Conservation (phyloP, 1,140 invertebrate genomes). For the Teleogryllus occipitalis region DNA sequence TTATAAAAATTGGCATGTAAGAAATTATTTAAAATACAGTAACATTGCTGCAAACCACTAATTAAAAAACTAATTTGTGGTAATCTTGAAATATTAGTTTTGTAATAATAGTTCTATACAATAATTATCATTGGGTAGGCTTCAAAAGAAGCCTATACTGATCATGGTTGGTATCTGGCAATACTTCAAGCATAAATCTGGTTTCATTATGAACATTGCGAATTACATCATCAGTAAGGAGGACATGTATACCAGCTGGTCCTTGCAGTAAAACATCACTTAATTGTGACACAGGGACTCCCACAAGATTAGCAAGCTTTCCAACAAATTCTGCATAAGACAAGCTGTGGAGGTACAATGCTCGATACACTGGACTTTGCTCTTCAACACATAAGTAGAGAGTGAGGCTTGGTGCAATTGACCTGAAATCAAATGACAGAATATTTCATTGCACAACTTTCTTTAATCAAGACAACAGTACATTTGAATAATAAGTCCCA, state of each 20-base stretch:
- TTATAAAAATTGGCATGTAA: too few relatives aligned
- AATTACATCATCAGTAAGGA: conserved; percentile 66
- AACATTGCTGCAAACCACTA: too few relatives aligned
- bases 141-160: not conserved
- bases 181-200: conserved; percentile 51
- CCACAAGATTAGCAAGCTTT: conserved; percentile 55
- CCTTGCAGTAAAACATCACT: conserved; percentile 60
- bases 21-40: too few relatives aligned
- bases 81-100: too few relatives aligned
- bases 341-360: conserved; percentile 64
- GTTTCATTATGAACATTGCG: conserved; percentile 55
- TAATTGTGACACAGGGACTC: conserved; percentile 47
- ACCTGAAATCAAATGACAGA: conserved; percentile 38
- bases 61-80: too few relatives aligned
- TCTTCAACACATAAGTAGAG: conserved; percentile 65
- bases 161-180: conserved; percentile 11
- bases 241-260: conserved; percentile 62
- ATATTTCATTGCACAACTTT: not conserved
- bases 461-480: too few relatives aligned
- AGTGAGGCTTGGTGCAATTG: conserved; percentile 65
- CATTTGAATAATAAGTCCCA: too few relatives aligned
- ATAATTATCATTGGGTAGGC: not conserved
- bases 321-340: conserved; percentile 55
- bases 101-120: too few relatives aligned
- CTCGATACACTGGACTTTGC: conserved; percentile 58